phyloP scores from a whole-genome alignment of 2,113 vertebrate species.

The Osmerus eperlanus region DNA sequence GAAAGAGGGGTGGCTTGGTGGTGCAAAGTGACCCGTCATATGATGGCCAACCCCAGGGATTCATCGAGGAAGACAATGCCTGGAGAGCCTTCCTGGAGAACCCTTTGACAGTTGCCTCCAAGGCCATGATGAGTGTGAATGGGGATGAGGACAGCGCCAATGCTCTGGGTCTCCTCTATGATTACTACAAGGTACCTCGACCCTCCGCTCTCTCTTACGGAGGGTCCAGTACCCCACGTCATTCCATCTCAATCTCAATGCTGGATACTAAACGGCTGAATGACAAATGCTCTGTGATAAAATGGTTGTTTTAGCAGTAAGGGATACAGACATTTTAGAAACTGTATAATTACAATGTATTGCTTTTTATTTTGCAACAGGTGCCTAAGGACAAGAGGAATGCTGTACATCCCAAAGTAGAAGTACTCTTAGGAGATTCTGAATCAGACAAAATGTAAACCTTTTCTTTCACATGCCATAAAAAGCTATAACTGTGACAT shows the following conservation, averaged over 20 bases:
- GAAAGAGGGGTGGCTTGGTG: conserved; percentile 80
- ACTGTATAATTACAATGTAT: neutral
- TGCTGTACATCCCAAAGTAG: conserved; percentile 68
- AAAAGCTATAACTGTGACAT: neutral
- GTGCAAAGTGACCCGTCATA: conserved; percentile 81
- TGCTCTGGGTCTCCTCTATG: conserved; percentile 82
- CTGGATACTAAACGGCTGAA: neutral
- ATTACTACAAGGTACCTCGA: conserved; percentile 81
- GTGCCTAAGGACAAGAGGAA: conserved; percentile 76
- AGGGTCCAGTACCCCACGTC: neutral
- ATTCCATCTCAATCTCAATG: neutral
- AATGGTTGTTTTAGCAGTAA: neutral
- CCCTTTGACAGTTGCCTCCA: conserved; percentile 82
- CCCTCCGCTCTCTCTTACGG: neutral
- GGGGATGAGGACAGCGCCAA: conserved; percentile 84
- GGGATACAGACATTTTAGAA: neutral
- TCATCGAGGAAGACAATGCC: conserved; percentile 83
- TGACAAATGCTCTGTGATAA: neutral
- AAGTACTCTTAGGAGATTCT: conserved; percentile 71
- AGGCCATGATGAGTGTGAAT: conserved; percentile 88
- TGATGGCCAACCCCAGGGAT: conserved; percentile 73
- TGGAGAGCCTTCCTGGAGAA: conserved; percentile 86
- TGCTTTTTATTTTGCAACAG: conserved; percentile 45
- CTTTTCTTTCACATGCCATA: neutral
- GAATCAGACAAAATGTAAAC: conserved; percentile 80